These are phyloP conservation scores for Diuraphis noxia DNA, from an alignment of 1,140 invertebrate species.

Conservation along the genomic window DNA sequence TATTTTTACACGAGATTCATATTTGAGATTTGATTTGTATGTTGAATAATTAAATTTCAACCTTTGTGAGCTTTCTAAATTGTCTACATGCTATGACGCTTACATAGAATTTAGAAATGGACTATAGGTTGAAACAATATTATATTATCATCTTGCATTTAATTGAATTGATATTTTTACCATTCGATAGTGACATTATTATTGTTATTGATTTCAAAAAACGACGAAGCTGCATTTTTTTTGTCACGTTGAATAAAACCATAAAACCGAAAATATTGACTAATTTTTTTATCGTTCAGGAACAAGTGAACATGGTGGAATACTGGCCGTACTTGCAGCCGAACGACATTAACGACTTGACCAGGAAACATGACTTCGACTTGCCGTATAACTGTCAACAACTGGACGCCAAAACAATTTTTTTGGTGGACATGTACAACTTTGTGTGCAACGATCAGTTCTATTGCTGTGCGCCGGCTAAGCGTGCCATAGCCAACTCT, in stretches of 20 bases:
- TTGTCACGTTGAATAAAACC: background rate
- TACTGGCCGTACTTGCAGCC: constrained; percentile 10
- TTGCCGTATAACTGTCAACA: constrained; percentile 16
- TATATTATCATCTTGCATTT: too few species aligned
- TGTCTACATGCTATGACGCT: too few species aligned
- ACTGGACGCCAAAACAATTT: constrained; percentile 37
- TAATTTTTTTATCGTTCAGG: background rate
- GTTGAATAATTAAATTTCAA: too few species aligned
- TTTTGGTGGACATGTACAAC: background rate
- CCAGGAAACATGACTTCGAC: background rate
- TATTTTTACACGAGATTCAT: too few species aligned
- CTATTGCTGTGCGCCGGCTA: constrained; percentile 24
- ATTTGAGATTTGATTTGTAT: too few species aligned
- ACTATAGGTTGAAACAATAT: too few species aligned
- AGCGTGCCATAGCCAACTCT: background rate
- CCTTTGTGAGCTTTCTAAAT: too few species aligned
- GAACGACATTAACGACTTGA: background rate
- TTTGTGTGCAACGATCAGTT: constrained; percentile 44
- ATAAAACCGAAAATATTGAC: background rate
- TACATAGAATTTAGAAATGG: too few species aligned
- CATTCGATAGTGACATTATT: too few species aligned
- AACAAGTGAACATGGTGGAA: background rate
- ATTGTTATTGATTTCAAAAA: background rate
- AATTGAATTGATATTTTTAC: too few species aligned
- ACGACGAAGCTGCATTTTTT: background rate